Evolutionary conservation across 2,797 vertebrate genomes (phyloP).

Genomic region (Sebastes taczanowskii): DNA sequence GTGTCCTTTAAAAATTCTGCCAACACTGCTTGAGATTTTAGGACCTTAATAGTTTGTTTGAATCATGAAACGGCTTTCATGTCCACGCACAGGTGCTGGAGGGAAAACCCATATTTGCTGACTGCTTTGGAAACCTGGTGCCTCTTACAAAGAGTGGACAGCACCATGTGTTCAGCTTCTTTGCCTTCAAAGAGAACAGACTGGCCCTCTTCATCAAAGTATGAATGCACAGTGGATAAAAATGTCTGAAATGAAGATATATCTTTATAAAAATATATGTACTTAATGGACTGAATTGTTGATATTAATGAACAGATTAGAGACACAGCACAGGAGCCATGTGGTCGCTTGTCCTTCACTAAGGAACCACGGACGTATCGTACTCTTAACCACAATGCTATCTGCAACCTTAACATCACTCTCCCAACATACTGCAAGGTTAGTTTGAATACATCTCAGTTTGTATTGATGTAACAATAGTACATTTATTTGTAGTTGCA

Average conservation of each 20-base stretch:
- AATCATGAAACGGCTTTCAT: slow-evolving; percentile 7
- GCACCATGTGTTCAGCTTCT: slow-evolving; percentile 98
- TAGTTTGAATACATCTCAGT: slow-evolving; percentile 25
- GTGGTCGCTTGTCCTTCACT: slow-evolving; percentile 95
- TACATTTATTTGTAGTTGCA: neutral
- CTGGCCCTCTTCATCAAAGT: slow-evolving; percentile 98
- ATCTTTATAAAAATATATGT: neutral
- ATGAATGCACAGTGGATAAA: slow-evolving; percentile 31
- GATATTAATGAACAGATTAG: slow-evolving; percentile 84
- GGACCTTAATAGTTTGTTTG: neutral
- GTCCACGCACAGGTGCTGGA: slow-evolving; percentile 88
- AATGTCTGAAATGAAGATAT: neutral
- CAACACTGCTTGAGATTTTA: neutral
- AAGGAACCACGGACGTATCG: slow-evolving; percentile 96
- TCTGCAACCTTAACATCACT: slow-evolving; percentile 98
- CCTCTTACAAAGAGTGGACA: slow-evolving; percentile 97
- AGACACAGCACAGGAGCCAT: slow-evolving; percentile 96
- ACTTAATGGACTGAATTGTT: neutral
- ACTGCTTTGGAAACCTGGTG: slow-evolving; percentile 98
- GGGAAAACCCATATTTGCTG: slow-evolving; percentile 97
- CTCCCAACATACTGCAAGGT: slow-evolving; percentile 96
- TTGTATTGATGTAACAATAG: neutral
- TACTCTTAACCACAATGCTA: slow-evolving; percentile 94
- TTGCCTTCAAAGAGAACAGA: slow-evolving; percentile 98
- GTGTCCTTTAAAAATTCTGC: neutral